Evolutionary conservation across 2,888 invertebrate genomes (phyloP), one percentile per base, ranked within the genome.

Genomic region (Acleris literana): DNA sequence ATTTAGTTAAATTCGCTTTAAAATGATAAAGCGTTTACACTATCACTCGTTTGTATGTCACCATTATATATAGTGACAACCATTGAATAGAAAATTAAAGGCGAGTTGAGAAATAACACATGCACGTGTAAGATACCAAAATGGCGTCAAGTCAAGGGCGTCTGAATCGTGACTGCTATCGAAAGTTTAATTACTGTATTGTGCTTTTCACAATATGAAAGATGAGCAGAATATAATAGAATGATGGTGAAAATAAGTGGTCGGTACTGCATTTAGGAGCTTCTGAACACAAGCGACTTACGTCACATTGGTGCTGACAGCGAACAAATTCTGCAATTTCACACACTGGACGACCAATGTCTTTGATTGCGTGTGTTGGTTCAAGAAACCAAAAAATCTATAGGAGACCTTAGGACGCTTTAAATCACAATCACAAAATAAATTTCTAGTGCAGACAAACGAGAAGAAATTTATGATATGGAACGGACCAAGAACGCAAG

Each of bases 171-270:
- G 66, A 66, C 63, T 22, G 13, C 46, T 52, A 62, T 61, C 56
- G 46, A 52, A 66, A 61, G 16, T 61, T 61, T 65, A 65, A 56
- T 65, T 61, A 56, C 61, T 29, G 61, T 52, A 55, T 60, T 64
- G 56, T 61, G 29, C 25, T 44, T 66, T 66, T 56, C 66, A 62
- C 57, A 62, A 66, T 49, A 48, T 48, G 55, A 60, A 51, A 66
- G 62, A 66, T 62, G 62, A 44, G 39, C 52, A 18, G 53, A 43
- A 56, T 60, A 55, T 43, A 65, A 60, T 51, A 46, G 55, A 48
- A 17, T 3, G 48, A 29, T 25, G 54, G 54, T 64, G 64, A 64
- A 64, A 55, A 59, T 43, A 58, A 48, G 22, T 17, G 57, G 9
- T 57, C 11, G 44, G 20, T 44, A 16, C n/a, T n/a, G n/a, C 13